Conservation (phyloP, 2,888 invertebrate genomes). For the Rhagonycha lutea region DNA sequence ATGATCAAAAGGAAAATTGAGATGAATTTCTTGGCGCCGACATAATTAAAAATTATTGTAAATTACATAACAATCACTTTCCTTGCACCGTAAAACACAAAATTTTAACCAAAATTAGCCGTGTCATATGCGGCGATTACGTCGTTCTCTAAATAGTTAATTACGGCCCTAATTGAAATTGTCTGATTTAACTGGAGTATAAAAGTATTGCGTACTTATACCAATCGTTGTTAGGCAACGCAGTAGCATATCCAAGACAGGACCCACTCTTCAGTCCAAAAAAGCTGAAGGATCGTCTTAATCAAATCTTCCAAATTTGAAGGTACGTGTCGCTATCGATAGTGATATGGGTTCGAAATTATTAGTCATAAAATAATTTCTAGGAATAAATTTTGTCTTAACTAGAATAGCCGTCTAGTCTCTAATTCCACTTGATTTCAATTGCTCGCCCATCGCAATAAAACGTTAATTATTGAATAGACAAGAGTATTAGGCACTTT, state of each 20-base stretch:
- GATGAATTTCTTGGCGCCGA: constrained; percentile 17
- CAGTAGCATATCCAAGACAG: not conserved
- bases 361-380: constrained; percentile 8
- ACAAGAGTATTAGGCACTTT: constrained; percentile 12
- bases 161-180: not conserved
- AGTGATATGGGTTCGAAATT: not conserved
- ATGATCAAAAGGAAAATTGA: constrained; percentile 14
- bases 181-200: not conserved
- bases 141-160: not conserved
- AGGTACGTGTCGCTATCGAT: not conserved
- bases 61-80: not conserved
- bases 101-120: not conserved
- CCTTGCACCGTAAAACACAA: not conserved
- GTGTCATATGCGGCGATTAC: not conserved
- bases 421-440: constrained; percentile 32
- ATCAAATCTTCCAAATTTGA: not conserved
- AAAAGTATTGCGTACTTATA: not conserved
- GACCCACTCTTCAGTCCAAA: not conserved
- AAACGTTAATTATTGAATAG: constrained; percentile 29
- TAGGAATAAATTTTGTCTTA: constrained; percentile 29
- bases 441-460: constrained; percentile 32
- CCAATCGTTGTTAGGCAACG: not conserved
- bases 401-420: constrained; percentile 30
- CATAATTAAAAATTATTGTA: constrained; percentile 8
- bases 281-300: not conserved